phyloP scores from a whole-genome alignment of 2,797 vertebrate genomes.

The Loris lydekkerianus region DNA sequence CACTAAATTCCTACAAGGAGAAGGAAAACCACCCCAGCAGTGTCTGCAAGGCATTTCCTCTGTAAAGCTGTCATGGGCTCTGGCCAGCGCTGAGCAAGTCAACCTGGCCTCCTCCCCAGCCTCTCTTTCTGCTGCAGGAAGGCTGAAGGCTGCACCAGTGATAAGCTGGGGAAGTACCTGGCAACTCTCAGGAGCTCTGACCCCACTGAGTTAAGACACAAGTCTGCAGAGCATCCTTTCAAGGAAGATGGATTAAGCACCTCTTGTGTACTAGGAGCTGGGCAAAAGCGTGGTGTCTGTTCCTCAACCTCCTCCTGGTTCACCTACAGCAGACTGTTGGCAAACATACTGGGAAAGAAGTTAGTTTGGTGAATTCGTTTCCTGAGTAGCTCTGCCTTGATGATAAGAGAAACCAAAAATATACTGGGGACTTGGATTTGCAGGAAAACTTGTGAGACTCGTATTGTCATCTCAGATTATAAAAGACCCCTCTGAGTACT shows the following conservation, averaged over 20 bases:
- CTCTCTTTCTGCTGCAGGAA: background rate
- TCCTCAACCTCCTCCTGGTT: background rate
- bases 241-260: background rate
- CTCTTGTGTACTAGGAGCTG: background rate
- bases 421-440: background rate
- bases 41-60: background rate
- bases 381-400: background rate
- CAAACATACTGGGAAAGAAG: background rate
- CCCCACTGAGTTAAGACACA: background rate
- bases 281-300: background rate
- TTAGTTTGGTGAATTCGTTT: background rate
- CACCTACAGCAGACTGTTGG: rapidly evolving
- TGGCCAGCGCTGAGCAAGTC: background rate
- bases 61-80: background rate
- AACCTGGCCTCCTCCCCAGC: background rate
- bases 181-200: background rate
- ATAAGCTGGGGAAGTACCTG: background rate
- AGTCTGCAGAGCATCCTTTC: background rate
- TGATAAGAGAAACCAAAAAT: background rate
- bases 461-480: background rate
- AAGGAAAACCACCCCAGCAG: background rate
- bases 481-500: background rate
- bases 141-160: background rate
- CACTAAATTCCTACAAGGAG: background rate
- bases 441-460: background rate